Evolutionary conservation across 2,888 invertebrate genomes (phyloP).

Genomic region (Malthinus flaveolus): DNA sequence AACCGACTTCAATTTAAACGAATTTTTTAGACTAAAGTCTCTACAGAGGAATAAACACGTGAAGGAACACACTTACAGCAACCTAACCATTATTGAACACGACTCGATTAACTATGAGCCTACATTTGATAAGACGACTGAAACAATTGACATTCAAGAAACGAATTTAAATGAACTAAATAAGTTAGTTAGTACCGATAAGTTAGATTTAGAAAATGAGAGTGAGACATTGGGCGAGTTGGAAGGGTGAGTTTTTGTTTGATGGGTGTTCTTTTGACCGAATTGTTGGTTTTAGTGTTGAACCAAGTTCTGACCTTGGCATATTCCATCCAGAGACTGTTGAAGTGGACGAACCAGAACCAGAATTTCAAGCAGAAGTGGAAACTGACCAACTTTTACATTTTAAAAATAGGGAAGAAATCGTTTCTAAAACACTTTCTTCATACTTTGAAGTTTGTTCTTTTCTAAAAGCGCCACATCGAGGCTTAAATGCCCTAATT

Average conservation of each 20-base stretch:
- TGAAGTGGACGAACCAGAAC: neutral
- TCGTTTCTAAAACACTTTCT: conserved; percentile 61
- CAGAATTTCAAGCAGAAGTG: neutral
- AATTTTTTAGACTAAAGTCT: conserved; percentile 61
- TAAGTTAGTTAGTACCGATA: too few species aligned
- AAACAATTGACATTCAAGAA: neutral
- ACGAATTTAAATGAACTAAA: too few species aligned
- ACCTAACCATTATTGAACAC: conserved; percentile 39
- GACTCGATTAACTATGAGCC: conserved; percentile 13
- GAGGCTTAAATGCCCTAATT: conserved; percentile 57
- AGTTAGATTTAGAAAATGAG: too few species aligned
- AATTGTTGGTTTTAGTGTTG: neutral
- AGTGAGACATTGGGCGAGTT: neutral
- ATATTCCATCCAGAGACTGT: neutral
- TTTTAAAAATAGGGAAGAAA: conserved; percentile 54
- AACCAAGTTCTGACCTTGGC: neutral
- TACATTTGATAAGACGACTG: neutral
- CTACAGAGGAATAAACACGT: conserved; percentile 35
- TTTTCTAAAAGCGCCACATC: conserved; percentile 60
- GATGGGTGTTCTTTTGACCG: neutral
- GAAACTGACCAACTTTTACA: conserved; percentile 13
- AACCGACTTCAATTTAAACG: conserved; percentile 60
- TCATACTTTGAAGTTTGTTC: conserved; percentile 72
- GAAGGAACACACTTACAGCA: conserved; percentile 49
- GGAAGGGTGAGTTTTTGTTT: neutral